Percentiles rank a stretch among this genome's conserved stretches.
These are phyloP conservation scores for Trinectes maculatus DNA, from an alignment of 2,113 vertebrate species.

Conservation along the genomic window DNA sequence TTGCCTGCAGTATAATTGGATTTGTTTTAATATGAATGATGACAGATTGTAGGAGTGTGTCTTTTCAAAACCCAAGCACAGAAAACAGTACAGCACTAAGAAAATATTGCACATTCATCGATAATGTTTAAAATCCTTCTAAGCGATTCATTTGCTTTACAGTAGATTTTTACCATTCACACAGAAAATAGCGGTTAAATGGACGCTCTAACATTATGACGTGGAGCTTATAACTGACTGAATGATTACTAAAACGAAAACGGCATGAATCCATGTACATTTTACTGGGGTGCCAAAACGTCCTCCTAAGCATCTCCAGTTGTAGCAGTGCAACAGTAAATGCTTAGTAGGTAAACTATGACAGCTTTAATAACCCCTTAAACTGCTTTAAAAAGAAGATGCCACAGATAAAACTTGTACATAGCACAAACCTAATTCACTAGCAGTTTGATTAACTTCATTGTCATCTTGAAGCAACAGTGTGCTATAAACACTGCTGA, in stretches of 20 bases:
- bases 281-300: not conserved
- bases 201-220: not conserved
- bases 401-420: not conserved
- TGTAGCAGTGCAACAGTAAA: slow-evolving; percentile 21
- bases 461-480: slow-evolving; percentile 11
- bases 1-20: not conserved
- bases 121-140: not conserved
- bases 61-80: not conserved
- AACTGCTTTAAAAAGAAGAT: slow-evolving; percentile 37
- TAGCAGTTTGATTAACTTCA: not conserved
- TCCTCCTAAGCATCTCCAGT: slow-evolving; percentile 3
- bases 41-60: not conserved
- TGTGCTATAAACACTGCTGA: not conserved
- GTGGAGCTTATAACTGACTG: not conserved
- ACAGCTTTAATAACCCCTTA: slow-evolving; percentile 72
- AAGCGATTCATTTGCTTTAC: too few species aligned
- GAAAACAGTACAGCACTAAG: not conserved
- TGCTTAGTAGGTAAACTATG: slow-evolving; percentile 46
- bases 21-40: not conserved
- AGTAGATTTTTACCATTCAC: not conserved
- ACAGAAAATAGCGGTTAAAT: not conserved
- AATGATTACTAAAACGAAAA: not conserved
- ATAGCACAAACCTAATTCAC: not conserved
- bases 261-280: not conserved
- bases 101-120: not conserved